Evolutionary conservation across 2,797 vertebrate species (phyloP), one percentile per base, ranked within the genome.

Genomic region (Limosa lapponica): DNA sequence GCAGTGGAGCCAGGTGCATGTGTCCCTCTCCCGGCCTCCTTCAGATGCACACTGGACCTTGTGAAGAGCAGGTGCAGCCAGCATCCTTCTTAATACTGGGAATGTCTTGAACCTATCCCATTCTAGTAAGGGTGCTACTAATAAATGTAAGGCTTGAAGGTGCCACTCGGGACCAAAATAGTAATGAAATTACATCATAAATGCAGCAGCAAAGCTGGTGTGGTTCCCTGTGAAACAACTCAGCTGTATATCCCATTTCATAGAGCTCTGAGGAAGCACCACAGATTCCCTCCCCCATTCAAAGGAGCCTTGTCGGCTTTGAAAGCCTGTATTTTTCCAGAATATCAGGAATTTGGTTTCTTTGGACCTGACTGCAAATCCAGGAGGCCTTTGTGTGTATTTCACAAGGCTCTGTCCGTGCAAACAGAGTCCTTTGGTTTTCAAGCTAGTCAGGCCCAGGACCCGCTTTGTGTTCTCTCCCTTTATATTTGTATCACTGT

Each of bases 371-470:
- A 30, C 43, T 93, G 54, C 20, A 75, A 72, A 87, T 57, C 77
- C 51, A 72, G 78, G 74, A 62, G 82, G 82, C 39, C 41, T 93
- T 57, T 70, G 54, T 78, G 32, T 65, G 49, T 46, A 4, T 90
- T 95, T 89, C 81, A 58, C 67, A 84, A 78, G 67, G 54, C 69
- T 89, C 75, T 49, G 52, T 62, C 82, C 77, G 48, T 36, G 59
- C 79, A 78, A 89, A 90, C 70, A 81, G 55, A 8, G 18, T 85
- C 32, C 55, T 87, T 82, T 92, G 58, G 64, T 92, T 92, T 91
- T 59, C 61, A 71, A 49, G 52, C n/a, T 52, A 72, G 65, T 48
- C 49, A 65, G 64, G 64, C 48, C 64, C 44, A 30, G 62, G 71
- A 70, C 66, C 52, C 61, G 66, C 70, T 82, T 87, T 69, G 48